Percentiles rank a stretch among this genome's conserved stretches.
Evolutionary conservation across 2,888 invertebrate species (phyloP).

Genomic region (Sinelater perroti): DNA sequence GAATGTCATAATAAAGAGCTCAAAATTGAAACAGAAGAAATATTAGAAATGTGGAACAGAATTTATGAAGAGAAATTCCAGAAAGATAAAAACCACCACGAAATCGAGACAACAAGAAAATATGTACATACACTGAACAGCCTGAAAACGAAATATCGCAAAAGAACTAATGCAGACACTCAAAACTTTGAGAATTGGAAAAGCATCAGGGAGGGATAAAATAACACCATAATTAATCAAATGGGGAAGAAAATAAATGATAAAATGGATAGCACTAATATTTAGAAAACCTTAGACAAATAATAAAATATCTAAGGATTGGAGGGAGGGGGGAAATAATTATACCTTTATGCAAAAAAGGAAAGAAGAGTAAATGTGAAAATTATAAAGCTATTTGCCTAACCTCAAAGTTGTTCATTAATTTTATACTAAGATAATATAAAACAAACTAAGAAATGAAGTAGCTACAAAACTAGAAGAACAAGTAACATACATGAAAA

Average conservation of each 20-base stretch:
- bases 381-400: slow-evolving; percentile 3
- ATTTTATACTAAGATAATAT: slow-evolving; percentile 6
- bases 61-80: too few relatives aligned
- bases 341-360: slow-evolving; percentile 1
- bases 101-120: too few relatives aligned
- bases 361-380: slow-evolving; percentile 5
- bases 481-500: slow-evolving; percentile 7
- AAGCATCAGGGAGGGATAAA: too few relatives aligned
- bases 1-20: too few relatives aligned
- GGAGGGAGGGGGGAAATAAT: not conserved
- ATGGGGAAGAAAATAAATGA: not conserved
- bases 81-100: too few relatives aligned
- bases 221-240: slow-evolving; percentile 2
- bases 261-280: not conserved
- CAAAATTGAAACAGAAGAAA: too few relatives aligned
- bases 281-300: not conserved
- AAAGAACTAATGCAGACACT: too few relatives aligned
- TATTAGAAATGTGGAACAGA: too few relatives aligned
- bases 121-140: too few relatives aligned
- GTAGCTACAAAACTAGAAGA: slow-evolving; percentile 13
- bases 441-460: slow-evolving; percentile 13
- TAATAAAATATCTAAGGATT: not conserved
- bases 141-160: too few relatives aligned
- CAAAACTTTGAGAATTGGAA: too few relatives aligned
- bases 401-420: not conserved